Evolutionary conservation across 2,113 vertebrate genomes (phyloP).

Genomic region (Brachyhypopomus gauderio): DNA sequence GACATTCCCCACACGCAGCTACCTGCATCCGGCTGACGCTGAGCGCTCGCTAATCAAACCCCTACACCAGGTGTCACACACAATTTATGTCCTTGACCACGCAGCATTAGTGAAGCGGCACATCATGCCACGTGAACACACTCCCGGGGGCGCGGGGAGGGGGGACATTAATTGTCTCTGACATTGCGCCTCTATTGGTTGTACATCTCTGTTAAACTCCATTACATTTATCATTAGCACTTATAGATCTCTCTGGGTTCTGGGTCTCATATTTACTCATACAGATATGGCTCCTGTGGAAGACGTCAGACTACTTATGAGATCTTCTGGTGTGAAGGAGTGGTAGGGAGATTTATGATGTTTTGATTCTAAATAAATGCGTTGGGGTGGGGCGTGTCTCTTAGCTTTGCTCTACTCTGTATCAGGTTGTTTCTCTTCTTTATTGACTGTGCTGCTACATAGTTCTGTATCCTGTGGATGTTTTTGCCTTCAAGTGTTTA

Average conservation of each 20-base stretch:
- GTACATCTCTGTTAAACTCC: slow-evolving; percentile 83
- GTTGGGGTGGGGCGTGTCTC: not conserved
- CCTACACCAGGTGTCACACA: slow-evolving; percentile 79
- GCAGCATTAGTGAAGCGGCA: slow-evolving; percentile 82
- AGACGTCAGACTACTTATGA: not conserved
- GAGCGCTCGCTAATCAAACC: slow-evolving; percentile 71
- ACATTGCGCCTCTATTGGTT: slow-evolving; percentile 75
- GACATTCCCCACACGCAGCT: slow-evolving; percentile 31
- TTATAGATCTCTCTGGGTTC: slow-evolving; percentile 57
- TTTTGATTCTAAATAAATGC: not conserved
- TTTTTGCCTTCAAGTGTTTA: not conserved
- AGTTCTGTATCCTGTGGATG: not conserved
- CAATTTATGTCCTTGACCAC: slow-evolving; percentile 76
- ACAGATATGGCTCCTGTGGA: not conserved
- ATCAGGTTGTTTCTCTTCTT: not conserved
- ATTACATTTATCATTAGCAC: slow-evolving; percentile 77
- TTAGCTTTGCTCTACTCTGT: not conserved
- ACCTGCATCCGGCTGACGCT: slow-evolving; percentile 49
- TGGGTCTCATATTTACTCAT: not conserved
- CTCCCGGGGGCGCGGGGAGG: slow-evolving; percentile 59
- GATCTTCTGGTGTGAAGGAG: not conserved
- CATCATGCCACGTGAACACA: slow-evolving; percentile 68
- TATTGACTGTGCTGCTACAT: not conserved
- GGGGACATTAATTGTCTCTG: slow-evolving; percentile 80
- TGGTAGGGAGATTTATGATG: too few species aligned